Evolutionary conservation across 2,113 vertebrate species (phyloP).

Genomic region (Ageneiosus marmoratus): DNA sequence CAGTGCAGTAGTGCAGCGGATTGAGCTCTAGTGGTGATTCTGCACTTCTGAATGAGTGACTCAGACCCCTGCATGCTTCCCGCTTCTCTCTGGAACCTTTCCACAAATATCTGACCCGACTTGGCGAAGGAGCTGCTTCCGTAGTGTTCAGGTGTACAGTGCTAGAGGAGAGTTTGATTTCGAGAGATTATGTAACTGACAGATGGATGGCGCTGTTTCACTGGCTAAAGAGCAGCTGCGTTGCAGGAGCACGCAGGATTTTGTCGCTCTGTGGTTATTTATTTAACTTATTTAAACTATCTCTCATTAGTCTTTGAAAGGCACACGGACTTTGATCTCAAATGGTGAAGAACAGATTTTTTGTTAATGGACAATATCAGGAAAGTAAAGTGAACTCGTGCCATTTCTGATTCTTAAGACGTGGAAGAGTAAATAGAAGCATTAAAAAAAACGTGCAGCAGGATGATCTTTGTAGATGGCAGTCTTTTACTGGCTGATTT

Average conservation of each 20-base stretch:
- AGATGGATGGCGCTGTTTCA: conserved; percentile 47
- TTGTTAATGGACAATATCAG: background rate
- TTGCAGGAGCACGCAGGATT: background rate
- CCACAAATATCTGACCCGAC: conserved; percentile 19
- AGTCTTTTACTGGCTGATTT: conserved; percentile 22
- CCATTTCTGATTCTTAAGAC: background rate
- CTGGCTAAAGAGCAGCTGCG: background rate
- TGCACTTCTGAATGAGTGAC: conserved; percentile 3
- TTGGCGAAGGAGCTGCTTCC: conserved; percentile 6
- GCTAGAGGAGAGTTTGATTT: background rate
- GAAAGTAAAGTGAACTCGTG: background rate
- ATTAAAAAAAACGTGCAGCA: background rate
- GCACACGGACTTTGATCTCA: background rate
- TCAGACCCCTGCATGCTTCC: conserved; percentile 7
- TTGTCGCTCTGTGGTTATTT: background rate
- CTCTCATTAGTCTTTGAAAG: background rate
- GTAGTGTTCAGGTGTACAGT: conserved; percentile 32
- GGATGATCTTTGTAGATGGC: conserved; percentile 2
- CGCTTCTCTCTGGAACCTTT: conserved; percentile 42
- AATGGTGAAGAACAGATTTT: background rate
- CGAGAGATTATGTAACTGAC: background rate
- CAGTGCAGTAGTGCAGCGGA: conserved; percentile 25
- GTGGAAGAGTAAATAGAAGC: background rate
- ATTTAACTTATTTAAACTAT: too few relatives aligned
- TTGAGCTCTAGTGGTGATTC: conserved; percentile 10